These are phyloP conservation scores for Labia minor DNA, from an alignment of 2,888 invertebrate genomes.

Conservation along the genomic window DNA sequence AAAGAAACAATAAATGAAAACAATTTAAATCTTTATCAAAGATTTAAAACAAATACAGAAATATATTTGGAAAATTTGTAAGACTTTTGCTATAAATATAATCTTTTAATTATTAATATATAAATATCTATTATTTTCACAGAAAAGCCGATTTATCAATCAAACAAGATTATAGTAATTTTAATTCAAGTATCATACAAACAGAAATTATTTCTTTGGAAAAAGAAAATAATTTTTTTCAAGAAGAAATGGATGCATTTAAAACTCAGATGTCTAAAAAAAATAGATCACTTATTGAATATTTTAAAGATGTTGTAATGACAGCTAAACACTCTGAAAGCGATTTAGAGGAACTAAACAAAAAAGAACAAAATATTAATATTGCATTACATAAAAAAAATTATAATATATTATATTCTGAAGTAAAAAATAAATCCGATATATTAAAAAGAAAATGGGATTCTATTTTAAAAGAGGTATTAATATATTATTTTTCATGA, in stretches of 20 bases:
- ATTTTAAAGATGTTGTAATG: not conserved
- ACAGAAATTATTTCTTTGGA: not conserved
- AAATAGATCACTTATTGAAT: not conserved
- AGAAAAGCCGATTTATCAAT: no score
- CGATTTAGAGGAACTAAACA: not conserved
- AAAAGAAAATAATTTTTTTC: not conserved
- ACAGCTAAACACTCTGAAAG: not conserved
- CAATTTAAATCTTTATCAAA: no score
- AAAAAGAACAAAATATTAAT: not conserved
- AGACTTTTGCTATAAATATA: no score
- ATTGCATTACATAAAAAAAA: not conserved
- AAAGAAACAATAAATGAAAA: no score
- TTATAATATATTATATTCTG: not conserved
- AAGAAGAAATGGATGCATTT: not conserved
- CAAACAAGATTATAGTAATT: not conserved
- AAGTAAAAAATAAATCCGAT: not conserved
- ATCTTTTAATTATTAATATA: no score
- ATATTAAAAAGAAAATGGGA: not conserved
- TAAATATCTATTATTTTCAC: no score
- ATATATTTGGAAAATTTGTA: no score
- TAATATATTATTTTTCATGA: not conserved
- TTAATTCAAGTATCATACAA: not conserved
- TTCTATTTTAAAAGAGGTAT: not conserved
- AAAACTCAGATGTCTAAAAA: not conserved
- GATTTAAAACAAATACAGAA: no score